Evolutionary conservation across 2,888 invertebrate species (phyloP), one percentile per base, ranked within the genome.

Genomic region (Isoperla grammatica): DNA sequence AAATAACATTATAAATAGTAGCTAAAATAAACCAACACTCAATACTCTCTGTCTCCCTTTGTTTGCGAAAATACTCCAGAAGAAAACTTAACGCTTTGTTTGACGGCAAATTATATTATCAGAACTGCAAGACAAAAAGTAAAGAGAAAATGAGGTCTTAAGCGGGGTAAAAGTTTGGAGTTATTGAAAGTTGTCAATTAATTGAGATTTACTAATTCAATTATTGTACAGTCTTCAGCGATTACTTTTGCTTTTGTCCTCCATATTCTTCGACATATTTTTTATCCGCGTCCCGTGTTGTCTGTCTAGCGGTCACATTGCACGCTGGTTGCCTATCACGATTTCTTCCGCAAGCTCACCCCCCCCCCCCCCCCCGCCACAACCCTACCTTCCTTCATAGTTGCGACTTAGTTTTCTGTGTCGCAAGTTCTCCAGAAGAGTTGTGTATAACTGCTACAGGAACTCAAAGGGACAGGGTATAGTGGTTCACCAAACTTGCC

Each of bases 401-500:
- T 53, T 19, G 53, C 53, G 20, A 53, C 53, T 53, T 53, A 37
- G 19, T 53, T 15, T 5, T 37, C 6, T 19, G 15, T 53, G 39
- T 53, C 19, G 37, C 53, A 53, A 53, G 53, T 53, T 53, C 53
- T 53, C 20, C 17, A 3, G 39, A 53, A 53, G 53, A 53, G 53
- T 53, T 53, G 53, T 13, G 53, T 35, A 50, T 17, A 53, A 53
- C 53, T 13, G 53, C 13, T 17, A 53, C 39, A 39, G 53, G 53
- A 53, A 53, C 53, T 53, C 53, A 53, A 53, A 53, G 19, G 53
- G 53, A 37, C 37, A 37, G 15, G 37, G 39, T 19, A 19, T 53
- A 53, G 53, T 53, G 53, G 53, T 53, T 53, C 37, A 53, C 29
- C 35, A 66, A 73, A 73, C 73, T 73, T 73, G 71, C 67, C 72